These are phyloP conservation scores for Prenolepis imparis DNA, from an alignment of 2,888 invertebrate genomes.

Conservation along the genomic window DNA sequence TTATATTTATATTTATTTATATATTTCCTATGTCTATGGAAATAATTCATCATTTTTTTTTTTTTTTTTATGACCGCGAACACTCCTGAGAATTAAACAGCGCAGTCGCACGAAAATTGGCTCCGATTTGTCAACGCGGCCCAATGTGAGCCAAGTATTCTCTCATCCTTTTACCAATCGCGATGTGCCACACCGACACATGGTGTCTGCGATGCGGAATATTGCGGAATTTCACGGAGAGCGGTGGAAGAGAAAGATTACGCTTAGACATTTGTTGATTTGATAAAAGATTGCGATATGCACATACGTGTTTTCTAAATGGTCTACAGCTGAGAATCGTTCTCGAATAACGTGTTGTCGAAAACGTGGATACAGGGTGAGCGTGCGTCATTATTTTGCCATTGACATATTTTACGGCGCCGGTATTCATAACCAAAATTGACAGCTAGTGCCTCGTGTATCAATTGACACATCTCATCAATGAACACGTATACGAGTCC, in stretches of 20 bases:
- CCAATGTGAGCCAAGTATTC: conserved; percentile 70
- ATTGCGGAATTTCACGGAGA: conserved; percentile 55
- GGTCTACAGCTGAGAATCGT: conserved; percentile 56
- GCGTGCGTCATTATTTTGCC: conserved; percentile 15
- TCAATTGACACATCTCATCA: neutral
- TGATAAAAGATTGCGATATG: conserved; percentile 58
- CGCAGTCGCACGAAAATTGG: conserved; percentile 45
- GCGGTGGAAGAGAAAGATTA: conserved; percentile 23
- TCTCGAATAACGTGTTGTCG: conserved; percentile 37
- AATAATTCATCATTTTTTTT: too few species aligned
- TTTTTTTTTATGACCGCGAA: too few species aligned
- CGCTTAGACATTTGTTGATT: conserved; percentile 67
- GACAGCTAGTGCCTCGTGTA: conserved; percentile 66
- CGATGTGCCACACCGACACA: conserved; percentile 83
- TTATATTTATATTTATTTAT: neutral
- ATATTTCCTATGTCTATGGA: too few species aligned
- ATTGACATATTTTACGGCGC: conserved; percentile 53
- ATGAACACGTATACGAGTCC: neutral
- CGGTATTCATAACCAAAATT: conserved; percentile 78
- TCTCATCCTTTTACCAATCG: conserved; percentile 76
- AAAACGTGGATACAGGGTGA: conserved; percentile 61
- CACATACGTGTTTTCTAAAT: conserved; percentile 55
- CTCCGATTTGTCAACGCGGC: conserved; percentile 79
- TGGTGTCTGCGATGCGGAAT: conserved; percentile 61
- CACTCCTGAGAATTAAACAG: neutral